Conservation (phyloP, 2,888 invertebrate genomes). For the Dasypogon diadema region DNA sequence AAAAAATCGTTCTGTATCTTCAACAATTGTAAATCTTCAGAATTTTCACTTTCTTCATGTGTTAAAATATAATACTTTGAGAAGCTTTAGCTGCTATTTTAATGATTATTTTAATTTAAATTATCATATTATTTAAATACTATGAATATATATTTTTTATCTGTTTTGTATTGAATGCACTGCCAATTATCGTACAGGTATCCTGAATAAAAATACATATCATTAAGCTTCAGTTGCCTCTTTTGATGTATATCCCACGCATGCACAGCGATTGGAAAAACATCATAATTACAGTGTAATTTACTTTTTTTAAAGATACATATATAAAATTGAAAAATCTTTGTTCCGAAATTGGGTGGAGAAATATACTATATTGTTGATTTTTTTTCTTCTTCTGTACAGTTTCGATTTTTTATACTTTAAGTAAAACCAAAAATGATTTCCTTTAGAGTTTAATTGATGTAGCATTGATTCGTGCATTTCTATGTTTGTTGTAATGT, state of each 20-base stretch:
- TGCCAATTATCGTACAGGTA: too few relatives aligned
- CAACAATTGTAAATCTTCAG: neutral
- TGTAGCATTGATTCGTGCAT: constrained; percentile 34
- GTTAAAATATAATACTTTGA: constrained; percentile 12
- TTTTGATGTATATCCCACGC: constrained; percentile 6
- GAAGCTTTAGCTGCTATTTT: constrained; percentile 42
- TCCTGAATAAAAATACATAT: neutral
- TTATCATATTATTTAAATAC: neutral
- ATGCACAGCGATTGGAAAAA: constrained; percentile 31
- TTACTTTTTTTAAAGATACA: constrained; percentile 4
- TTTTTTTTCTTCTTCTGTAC: constrained; percentile 38
- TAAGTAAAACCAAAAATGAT: constrained; percentile 22
- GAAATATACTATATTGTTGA: constrained; percentile 61
- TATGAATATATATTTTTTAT: neutral
- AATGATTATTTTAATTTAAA: constrained; percentile 20
- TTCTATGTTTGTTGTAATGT: constrained; percentile 31
- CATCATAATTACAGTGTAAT: neutral
- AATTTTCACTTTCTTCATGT: neutral
- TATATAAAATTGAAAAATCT: neutral
- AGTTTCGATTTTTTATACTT: constrained; percentile 35
- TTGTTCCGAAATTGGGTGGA: constrained; percentile 67
- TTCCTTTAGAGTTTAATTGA: constrained; percentile 28
- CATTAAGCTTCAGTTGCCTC: too few relatives aligned
- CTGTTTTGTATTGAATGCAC: neutral
- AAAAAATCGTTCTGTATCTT: constrained; percentile 23